These are phyloP conservation scores for Danaus melanippus DNA, from an alignment of 1,140 invertebrate species.

Conservation along the genomic window DNA sequence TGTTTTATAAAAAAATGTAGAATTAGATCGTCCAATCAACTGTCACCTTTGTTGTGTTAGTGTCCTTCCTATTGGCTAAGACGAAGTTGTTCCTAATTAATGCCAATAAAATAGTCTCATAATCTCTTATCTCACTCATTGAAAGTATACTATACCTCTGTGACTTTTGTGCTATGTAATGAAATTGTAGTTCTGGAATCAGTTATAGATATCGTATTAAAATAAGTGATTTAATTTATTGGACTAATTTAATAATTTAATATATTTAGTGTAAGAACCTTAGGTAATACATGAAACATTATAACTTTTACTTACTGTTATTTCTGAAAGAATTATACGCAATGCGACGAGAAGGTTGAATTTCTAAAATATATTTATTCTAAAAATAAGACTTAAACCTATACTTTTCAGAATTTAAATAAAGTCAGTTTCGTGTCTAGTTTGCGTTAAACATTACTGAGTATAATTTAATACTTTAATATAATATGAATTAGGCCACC, in stretches of 20 bases:
- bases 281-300: not conserved
- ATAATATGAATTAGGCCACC: too few relatives aligned
- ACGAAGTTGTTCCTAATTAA: too few relatives aligned
- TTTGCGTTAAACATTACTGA: too few relatives aligned
- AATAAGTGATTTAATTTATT: slow-evolving; percentile 18
- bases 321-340: not conserved
- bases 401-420: too few relatives aligned
- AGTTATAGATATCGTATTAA: slow-evolving; percentile 6
- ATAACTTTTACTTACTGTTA: not conserved
- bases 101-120: too few relatives aligned
- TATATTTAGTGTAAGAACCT: not conserved
- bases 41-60: too few relatives aligned
- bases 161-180: slow-evolving; percentile 17
- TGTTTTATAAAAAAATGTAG: slow-evolving; percentile 9
- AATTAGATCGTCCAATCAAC: not conserved
- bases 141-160: not conserved
- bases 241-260: slow-evolving; percentile 12
- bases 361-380: slow-evolving; percentile 3
- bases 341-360: slow-evolving; percentile 5
- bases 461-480: too few relatives aligned
- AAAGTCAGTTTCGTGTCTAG: too few relatives aligned
- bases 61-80: too few relatives aligned
- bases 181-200: slow-evolving; percentile 7
- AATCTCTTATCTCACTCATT: too few relatives aligned
- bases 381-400: slow-evolving; percentile 5